Conservation (phyloP, 2,888 invertebrate species). For the Cerastis leucographa region DNA sequence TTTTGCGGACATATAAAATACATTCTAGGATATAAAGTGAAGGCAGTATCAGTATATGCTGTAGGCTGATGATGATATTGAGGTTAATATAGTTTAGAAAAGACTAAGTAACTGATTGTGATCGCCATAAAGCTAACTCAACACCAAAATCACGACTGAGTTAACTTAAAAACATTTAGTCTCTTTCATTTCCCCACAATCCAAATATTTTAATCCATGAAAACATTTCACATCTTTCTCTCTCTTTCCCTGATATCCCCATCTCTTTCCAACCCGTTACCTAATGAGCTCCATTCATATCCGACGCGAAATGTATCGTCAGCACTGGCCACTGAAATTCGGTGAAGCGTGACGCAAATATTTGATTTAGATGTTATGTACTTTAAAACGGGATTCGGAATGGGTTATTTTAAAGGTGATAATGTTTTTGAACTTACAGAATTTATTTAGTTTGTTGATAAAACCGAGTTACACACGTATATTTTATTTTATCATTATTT, state of each 20-base stretch:
- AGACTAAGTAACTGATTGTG: too few species aligned
- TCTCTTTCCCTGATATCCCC: constrained; percentile 5
- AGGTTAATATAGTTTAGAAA: too few species aligned
- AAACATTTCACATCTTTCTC: constrained; percentile 3
- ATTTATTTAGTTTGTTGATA: background rate
- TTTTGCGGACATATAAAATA: too few species aligned
- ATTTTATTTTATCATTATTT: too few species aligned
- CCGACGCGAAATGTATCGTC: constrained; percentile 40
- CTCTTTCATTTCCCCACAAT: background rate
- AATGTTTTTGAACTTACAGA: background rate
- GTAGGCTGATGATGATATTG: too few species aligned
- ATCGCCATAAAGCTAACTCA: background rate
- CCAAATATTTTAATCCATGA: background rate
- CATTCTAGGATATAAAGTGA: too few species aligned
- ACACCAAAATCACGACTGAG: background rate
- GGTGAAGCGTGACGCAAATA: constrained; percentile 55
- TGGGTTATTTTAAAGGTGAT: constrained; percentile 8
- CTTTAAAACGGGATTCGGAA: background rate
- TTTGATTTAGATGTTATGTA: constrained; percentile 45
- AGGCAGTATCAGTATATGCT: too few species aligned
- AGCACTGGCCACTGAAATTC: constrained; percentile 53
- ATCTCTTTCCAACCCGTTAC: constrained; percentile 40
- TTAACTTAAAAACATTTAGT: background rate
- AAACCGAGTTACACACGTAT: background rate
- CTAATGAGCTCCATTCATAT: constrained; percentile 60